These are phyloP conservation scores for Nomada hirtipes DNA, from an alignment of 2,888 invertebrate species.

Conservation along the genomic window DNA sequence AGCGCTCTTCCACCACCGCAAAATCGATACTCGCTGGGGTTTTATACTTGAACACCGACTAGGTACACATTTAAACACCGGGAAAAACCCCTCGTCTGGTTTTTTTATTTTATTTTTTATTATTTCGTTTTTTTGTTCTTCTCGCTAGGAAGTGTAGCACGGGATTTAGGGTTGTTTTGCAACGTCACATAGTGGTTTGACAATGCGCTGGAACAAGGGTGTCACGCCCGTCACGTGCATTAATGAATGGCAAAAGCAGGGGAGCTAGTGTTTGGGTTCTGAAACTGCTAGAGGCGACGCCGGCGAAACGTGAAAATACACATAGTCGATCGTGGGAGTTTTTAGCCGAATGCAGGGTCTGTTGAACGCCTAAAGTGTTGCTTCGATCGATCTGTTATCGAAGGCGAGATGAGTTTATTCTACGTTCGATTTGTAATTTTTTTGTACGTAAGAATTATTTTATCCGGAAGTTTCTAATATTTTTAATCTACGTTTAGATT, in stretches of 20 bases:
- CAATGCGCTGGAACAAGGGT: background rate
- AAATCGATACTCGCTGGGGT: constrained; percentile 36
- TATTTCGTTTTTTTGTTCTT: constrained; percentile 22
- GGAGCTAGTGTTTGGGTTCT: constrained; percentile 4
- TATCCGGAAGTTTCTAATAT: no score
- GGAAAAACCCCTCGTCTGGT: constrained; percentile 26
- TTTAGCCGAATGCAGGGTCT: no score
- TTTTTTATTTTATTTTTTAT: constrained; percentile 27
- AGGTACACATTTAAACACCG: constrained; percentile 21
- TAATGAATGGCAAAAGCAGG: constrained; percentile 16
- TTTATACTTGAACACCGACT: constrained; percentile 34
- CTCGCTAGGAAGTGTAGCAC: constrained; percentile 28
- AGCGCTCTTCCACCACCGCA: constrained; percentile 23
- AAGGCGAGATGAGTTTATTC: no score
- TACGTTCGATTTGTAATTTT: no score
- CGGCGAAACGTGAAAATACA: background rate
- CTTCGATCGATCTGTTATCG: no score
- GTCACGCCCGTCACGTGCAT: constrained; percentile 13
- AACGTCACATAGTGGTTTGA: background rate
- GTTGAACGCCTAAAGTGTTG: no score
- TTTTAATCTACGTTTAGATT: no score
- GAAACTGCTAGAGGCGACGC: background rate
- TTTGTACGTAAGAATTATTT: no score
- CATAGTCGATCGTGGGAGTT: background rate
- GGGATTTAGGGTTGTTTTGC: background rate